These are phyloP conservation scores for Nyctereutes procyonoides DNA, from an alignment of 2,113 vertebrate genomes.

Conservation along the genomic window DNA sequence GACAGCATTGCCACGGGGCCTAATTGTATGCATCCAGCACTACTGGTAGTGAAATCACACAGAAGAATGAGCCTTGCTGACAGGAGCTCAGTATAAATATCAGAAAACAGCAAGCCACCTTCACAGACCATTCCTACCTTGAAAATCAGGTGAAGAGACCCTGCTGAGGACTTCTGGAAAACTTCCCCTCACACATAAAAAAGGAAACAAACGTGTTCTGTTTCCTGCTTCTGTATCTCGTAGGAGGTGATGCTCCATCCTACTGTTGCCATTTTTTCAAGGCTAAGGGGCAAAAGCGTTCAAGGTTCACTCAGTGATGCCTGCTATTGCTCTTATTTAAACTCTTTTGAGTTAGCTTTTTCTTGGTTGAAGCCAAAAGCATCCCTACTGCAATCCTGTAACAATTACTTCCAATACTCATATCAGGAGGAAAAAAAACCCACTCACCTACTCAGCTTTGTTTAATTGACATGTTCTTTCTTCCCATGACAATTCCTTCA, in stretches of 20 bases:
- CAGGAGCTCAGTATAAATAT: neutral
- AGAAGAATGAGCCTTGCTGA: neutral
- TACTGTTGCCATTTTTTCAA: neutral
- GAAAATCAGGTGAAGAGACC: neutral
- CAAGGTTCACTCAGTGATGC: neutral
- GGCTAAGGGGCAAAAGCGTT: neutral
- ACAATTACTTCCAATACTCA: neutral
- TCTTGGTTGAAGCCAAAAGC: neutral
- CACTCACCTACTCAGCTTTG: rapidly evolving
- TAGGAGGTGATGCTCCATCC: neutral
- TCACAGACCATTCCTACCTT: neutral
- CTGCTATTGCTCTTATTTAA: neutral
- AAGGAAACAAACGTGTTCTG: neutral
- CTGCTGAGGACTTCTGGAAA: neutral
- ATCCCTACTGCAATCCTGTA: neutral
- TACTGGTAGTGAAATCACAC: neutral
- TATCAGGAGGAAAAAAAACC: neutral
- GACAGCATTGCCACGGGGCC: too few relatives aligned
- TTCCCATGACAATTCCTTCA: neutral
- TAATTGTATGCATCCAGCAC: neutral
- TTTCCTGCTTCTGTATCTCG: neutral
- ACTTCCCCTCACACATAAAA: neutral
- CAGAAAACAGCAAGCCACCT: neutral
- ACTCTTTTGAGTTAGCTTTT: neutral
- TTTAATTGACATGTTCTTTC: neutral